Percentiles rank a stretch among this genome's conserved stretches.
Evolutionary conservation across 2,888 invertebrate genomes (phyloP).

Genomic region (Acrocera orbiculus): DNA sequence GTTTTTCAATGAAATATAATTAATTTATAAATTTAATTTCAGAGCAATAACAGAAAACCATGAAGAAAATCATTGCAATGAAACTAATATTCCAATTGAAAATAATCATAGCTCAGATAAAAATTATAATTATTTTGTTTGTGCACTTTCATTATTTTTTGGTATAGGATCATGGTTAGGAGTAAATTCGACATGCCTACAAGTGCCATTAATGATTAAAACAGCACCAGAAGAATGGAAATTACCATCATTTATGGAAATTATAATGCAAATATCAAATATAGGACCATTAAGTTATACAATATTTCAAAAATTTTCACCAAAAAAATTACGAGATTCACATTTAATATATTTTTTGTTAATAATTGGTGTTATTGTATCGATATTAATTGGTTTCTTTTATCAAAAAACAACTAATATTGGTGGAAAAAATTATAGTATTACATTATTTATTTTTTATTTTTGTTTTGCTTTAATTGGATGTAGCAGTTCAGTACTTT

Average conservation of each 20-base stretch:
- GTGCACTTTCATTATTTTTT: conserved; percentile 49
- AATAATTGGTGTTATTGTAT: conserved; percentile 32
- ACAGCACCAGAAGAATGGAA: conserved; percentile 62
- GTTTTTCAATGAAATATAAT: no score
- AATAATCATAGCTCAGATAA: not conserved
- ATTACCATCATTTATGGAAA: conserved; percentile 56
- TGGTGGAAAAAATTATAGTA: conserved; percentile 32
- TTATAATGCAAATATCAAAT: conserved; percentile 58
- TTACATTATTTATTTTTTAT: conserved; percentile 38
- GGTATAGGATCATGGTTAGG: conserved; percentile 63
- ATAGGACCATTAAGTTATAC: conserved; percentile 51
- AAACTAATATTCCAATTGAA: no score
- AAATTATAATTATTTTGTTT: conserved; percentile 31
- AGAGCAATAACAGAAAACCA: no score
- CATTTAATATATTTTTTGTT: conserved; percentile 34
- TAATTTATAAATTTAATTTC: no score
- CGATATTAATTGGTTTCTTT: conserved; percentile 35
- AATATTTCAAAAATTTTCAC: conserved; percentile 25
- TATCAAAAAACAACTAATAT: conserved; percentile 35
- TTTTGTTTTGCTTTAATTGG: conserved; percentile 43
- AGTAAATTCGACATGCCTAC: conserved; percentile 65
- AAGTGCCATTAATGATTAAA: conserved; percentile 58
- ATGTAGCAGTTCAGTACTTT: conserved; percentile 61
- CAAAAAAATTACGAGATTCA: conserved; percentile 26
- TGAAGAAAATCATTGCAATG: no score